These are phyloP conservation scores for Agrypnia vestita DNA, from an alignment of 1,140 invertebrate genomes.

Conservation along the genomic window DNA sequence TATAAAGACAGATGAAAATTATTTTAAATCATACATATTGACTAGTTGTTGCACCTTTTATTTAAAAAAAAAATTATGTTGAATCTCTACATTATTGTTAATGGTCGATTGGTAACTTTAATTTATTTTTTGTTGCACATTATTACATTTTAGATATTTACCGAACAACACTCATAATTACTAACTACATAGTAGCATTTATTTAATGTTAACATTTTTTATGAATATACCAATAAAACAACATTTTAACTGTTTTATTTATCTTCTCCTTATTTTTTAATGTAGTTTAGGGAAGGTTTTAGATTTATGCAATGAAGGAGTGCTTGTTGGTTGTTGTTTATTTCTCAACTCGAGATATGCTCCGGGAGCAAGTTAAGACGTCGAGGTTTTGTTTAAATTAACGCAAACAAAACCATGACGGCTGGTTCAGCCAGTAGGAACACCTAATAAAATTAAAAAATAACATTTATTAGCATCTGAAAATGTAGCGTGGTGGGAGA, in stretches of 20 bases:
- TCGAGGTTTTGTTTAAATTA: no score
- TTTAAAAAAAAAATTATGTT: not conserved
- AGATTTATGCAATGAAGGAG: no score
- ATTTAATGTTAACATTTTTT: constrained; percentile 29
- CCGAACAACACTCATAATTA: not conserved
- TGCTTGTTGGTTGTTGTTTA: no score
- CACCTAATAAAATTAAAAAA: no score
- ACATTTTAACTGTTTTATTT: not conserved
- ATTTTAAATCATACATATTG: not conserved
- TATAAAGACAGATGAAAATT: constrained; percentile 3
- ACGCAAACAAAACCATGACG: no score
- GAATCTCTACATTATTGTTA: constrained; percentile 5
- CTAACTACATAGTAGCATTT: constrained; percentile 4
- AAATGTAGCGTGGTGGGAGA: no score
- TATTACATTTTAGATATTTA: constrained; percentile 17
- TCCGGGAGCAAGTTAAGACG: no score
- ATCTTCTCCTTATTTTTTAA: not conserved
- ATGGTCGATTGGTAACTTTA: constrained; percentile 27
- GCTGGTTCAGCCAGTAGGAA: no score
- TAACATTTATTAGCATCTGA: no score
- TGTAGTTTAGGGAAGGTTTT: no score
- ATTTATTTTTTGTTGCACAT: constrained; percentile 7
- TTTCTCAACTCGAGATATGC: no score
- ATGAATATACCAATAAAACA: constrained; percentile 22
- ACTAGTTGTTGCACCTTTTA: not conserved